Base-by-base conservation (phyloP, 2,113 vertebrate genomes). In the Ictalurus furcatus region DNA sequence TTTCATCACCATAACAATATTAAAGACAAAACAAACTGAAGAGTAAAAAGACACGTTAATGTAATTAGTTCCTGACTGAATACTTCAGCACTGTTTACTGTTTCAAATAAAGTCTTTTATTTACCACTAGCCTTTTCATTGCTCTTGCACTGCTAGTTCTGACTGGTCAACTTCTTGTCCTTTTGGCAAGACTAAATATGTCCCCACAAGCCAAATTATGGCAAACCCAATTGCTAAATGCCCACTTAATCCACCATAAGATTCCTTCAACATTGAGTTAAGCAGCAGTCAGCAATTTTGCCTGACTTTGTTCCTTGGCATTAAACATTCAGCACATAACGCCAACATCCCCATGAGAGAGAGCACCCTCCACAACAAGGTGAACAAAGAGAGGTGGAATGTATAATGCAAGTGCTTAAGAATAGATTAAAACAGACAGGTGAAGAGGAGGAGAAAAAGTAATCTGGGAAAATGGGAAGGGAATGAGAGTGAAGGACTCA, bases 371-470 rank as follows among this genome's bases (percentile, higher is more conserved):
- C n/a, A 71, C 44, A 63, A 67, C 78, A 44, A 14, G 48, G 73
- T 67, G 88, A 67, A 85, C 40, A 85, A 65, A 80, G 48, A 67
- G 4, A 9, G 74, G 61, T 73, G 83, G 73, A 79, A 89, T 85
- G 59, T 80, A 85, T 54, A 85, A 85, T 85, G 84, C 74, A 69
- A 80, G 59, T 40, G 73, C 83, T 88, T 88, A 85, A 85, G 59
- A 80, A 85, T 87, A 87, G 89, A 87, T 87, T 84, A 87, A 87
- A 87, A 76, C 30, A 79, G 80, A 87, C 88, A 85, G 88, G 86
- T 76, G 89, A 87, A 74, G 63, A 87, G 86, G 67, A 67, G 76
- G 52, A 37, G 65, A 56, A 9, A 84, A 63, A 84, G 71, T 58
- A 87, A 87, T 73, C 74, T 78, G 69, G 59, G 85, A 69, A 87